phyloP scores from a whole-genome alignment of 2,113 vertebrate genomes.

The Ailuropoda melanoleuca region DNA sequence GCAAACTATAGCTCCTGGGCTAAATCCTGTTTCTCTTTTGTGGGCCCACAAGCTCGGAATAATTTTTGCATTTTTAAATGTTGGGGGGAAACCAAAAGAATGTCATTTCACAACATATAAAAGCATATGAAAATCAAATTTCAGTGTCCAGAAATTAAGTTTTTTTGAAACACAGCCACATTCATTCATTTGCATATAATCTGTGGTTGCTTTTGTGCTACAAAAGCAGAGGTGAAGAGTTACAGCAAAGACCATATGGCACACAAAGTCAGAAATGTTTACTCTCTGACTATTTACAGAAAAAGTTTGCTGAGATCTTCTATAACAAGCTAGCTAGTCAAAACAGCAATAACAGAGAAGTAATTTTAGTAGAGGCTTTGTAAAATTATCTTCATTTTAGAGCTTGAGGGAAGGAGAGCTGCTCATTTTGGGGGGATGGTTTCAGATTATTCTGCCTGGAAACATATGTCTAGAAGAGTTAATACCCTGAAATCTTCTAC shows the following conservation, averaged over 20 bases:
- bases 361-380: neutral
- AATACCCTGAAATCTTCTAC: neutral
- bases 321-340: neutral
- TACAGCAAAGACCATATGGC: neutral
- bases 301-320: neutral
- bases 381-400: conserved; percentile 48
- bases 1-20: neutral
- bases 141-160: conserved; percentile 11
- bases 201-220: neutral
- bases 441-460: conserved; percentile 30
- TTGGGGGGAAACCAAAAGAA: neutral
- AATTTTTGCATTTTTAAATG: conserved; percentile 43
- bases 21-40: neutral
- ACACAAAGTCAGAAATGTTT: conserved; percentile 14
- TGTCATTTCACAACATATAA: neutral
- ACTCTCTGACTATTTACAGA: neutral
- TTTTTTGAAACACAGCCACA: conserved; percentile 11
- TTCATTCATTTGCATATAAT: neutral
- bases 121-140: conserved; percentile 37
- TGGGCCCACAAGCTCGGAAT: neutral
- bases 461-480: neutral
- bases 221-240: neutral
- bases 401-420: conserved; percentile 18
- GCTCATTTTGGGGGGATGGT: neutral
- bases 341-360: neutral